A percentile compares a stretch with the other conserved stretches of the same genome.
Evolutionary conservation across 2,113 vertebrate genomes (phyloP).

Genomic region (Kryptolebias marmoratus): DNA sequence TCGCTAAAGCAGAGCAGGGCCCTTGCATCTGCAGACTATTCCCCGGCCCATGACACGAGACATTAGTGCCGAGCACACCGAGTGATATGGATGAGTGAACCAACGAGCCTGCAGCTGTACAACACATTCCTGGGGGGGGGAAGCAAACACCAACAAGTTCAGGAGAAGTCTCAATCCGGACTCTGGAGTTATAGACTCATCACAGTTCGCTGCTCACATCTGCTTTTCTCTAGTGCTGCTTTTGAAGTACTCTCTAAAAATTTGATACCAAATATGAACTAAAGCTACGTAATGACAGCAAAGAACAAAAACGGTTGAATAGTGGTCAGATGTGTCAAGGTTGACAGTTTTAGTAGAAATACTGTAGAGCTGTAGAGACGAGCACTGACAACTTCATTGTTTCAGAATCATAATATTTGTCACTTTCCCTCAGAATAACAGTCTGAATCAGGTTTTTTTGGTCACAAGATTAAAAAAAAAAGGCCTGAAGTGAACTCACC

Average conservation of each 20-base stretch:
- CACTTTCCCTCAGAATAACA: neutral
- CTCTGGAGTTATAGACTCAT: neutral
- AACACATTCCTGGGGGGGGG: neutral
- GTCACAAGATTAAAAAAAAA: too few species aligned
- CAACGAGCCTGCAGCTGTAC: neutral
- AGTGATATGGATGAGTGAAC: conserved; percentile 37
- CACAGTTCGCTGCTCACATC: neutral
- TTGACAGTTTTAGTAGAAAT: neutral
- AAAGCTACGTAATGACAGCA: neutral
- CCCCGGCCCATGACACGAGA: conserved; percentile 23
- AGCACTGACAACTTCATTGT: too few species aligned
- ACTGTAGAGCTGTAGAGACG: too few species aligned
- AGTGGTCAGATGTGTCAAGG: neutral
- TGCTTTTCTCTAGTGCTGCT: neutral
- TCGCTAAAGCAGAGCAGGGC: conserved; percentile 54
- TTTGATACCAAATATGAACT: conserved; percentile 1
- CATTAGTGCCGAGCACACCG: conserved; percentile 33
- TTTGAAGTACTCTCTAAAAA: neutral
- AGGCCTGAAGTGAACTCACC: neutral
- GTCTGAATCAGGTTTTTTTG: too few species aligned
- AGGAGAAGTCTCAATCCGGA: neutral
- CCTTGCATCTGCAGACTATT: conserved; percentile 49
- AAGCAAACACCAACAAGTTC: neutral
- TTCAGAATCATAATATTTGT: neutral
- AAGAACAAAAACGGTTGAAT: neutral